Conservation (phyloP, 2,113 vertebrate species). For the Cricetomys ansorgei region DNA sequence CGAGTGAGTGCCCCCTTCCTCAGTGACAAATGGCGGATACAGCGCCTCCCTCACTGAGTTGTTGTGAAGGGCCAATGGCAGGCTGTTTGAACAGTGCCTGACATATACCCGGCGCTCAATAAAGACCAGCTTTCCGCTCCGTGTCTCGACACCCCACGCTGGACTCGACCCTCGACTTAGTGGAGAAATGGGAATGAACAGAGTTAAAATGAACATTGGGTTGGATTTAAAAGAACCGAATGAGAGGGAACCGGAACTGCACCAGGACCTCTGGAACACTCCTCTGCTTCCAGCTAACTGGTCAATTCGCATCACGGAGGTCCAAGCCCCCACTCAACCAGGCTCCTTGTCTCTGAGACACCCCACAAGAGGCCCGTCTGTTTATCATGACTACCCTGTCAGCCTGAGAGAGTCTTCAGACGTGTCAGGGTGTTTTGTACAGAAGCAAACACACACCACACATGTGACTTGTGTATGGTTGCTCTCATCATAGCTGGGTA, state of each 20-base stretch:
- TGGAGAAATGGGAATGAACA: background rate
- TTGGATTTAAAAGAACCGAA: background rate
- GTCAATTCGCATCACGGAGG: background rate
- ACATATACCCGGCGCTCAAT: background rate
- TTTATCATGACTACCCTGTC: background rate
- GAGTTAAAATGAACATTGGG: background rate
- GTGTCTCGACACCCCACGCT: background rate
- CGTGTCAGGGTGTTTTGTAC: background rate
- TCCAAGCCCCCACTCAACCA: background rate
- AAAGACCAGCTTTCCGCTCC: background rate
- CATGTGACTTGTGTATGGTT: conserved; percentile 11
- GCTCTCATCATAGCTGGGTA: background rate
- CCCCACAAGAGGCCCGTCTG: background rate
- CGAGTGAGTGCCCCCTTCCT: background rate
- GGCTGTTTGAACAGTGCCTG: background rate
- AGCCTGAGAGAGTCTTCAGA: background rate
- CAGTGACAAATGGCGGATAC: background rate
- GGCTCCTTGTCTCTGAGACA: background rate
- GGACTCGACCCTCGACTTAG: background rate
- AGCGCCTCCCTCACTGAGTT: background rate
- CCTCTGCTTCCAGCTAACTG: background rate
- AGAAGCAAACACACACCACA: background rate
- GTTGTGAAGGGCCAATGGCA: background rate
- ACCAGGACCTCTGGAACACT: background rate
- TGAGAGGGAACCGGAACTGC: background rate